Conservation (phyloP, 2,888 invertebrate genomes). For the Sisyra nigra region DNA sequence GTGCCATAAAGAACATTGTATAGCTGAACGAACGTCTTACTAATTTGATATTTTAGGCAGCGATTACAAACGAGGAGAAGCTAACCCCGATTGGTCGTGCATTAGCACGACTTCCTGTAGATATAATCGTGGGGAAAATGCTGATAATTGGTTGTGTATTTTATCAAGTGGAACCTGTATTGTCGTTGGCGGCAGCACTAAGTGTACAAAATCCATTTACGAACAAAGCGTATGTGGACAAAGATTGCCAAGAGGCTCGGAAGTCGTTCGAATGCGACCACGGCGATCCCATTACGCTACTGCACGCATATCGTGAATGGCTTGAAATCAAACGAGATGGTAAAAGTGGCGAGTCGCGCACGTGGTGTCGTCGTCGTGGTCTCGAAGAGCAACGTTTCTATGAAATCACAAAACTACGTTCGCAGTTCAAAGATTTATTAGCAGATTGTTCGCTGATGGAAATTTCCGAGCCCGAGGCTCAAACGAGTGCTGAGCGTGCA, state of each 20-base stretch:
- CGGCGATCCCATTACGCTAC: conserved; percentile 84
- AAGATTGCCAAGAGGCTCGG: conserved; percentile 63
- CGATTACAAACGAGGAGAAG: conserved; percentile 61
- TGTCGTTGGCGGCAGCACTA: conserved; percentile 80
- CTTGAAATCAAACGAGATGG: conserved; percentile 47
- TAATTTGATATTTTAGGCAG: conserved; percentile 39
- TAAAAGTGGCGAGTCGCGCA: conserved; percentile 31
- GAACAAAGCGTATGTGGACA: conserved; percentile 71
- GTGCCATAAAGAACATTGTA: no score
- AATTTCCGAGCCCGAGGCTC: conserved; percentile 28
- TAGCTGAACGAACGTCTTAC: no score
- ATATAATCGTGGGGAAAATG: conserved; percentile 91
- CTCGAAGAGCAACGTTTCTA: conserved; percentile 95
- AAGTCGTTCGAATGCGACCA: conserved; percentile 80
- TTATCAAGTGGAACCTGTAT: conserved; percentile 70
- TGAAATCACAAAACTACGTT: conserved; percentile 83
- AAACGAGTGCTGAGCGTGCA: conserved; percentile 59
- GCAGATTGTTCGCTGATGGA: conserved; percentile 42
- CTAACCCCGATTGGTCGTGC: conserved; percentile 77
- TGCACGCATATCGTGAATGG: conserved; percentile 84
- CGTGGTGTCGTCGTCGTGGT: conserved; percentile 81
- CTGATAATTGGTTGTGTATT: conserved; percentile 82
- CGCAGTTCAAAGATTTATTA: conserved; percentile 73
- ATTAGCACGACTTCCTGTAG: conserved; percentile 80
- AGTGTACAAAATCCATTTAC: conserved; percentile 91